Evolutionary conservation across 2,113 vertebrate species (phyloP), one percentile per base, ranked within the genome.

Genomic region (Steatornis caripensis): DNA sequence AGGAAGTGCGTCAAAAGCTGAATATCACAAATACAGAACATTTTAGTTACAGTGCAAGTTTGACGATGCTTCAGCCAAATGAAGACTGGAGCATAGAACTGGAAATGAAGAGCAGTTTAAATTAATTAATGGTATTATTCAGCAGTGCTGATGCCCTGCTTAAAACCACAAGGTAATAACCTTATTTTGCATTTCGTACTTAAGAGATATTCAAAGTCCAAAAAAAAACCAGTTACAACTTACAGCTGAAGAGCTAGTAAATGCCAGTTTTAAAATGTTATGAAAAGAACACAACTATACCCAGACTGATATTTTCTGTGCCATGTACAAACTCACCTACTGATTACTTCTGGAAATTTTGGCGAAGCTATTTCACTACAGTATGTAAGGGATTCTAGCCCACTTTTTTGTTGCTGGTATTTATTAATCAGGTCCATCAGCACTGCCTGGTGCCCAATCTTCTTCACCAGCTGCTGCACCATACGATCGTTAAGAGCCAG

Each of bases 381-480:
- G 21, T 16, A 57, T 18, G 49, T 58, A 18, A 84, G 29, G 24
- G 60, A 69, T 48, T 34, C 68, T 45, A 55, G 45, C 36, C 45
- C 89, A 78, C 69, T 79, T 41, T 51, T 96, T 36, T 92, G 88
- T 77, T 96, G 94, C 66, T 96, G 97, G 15, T 98, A 97, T 95
- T 98, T 98, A 80, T 84, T 97, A 90, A 98, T 97, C 76, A 98
- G 96, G 90, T 98, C 97, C 97, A 98, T 97, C 83, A 98, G 89
- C 80, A 98, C 86, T 80, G 98, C 98, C 81, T 98, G 98, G 71
- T 98, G 98, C 45, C 98, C 98, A 76, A 98, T 98, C 96, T 98
- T 98, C 97, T 98, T 98, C 32, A 98, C 98, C 70, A 98, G 87
- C 77, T 98, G 98, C 84, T 98, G 98, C 51, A 98, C 95, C 97